A percentile compares a stretch with the other conserved stretches of the same genome.
phyloP scores from a whole-genome alignment of 2,888 invertebrate genomes.

The Aspidiotus rigidus region DNA sequence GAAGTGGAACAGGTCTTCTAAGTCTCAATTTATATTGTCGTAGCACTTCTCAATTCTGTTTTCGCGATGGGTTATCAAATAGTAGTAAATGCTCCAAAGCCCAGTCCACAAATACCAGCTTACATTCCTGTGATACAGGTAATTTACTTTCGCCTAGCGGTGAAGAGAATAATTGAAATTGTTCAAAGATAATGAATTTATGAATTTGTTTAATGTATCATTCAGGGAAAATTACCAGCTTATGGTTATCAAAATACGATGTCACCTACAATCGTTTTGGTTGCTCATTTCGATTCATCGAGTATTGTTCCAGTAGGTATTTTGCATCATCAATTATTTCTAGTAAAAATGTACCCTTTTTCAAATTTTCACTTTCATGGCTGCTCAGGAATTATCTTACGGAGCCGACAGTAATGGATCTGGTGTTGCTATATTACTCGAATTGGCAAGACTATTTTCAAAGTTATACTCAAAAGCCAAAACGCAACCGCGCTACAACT shows the following conservation, averaged over 20 bases:
- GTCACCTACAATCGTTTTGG: slow-evolving; percentile 77
- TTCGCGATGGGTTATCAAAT: slow-evolving; percentile 92
- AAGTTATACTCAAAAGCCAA: slow-evolving; percentile 67
- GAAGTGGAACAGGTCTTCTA: not conserved
- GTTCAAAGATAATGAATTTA: too few species aligned
- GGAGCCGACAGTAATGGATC: slow-evolving; percentile 92
- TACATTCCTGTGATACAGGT: slow-evolving; percentile 67
- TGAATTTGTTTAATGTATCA: slow-evolving; percentile 14
- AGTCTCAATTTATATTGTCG: slow-evolving; percentile 15
- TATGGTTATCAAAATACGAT: slow-evolving; percentile 52
- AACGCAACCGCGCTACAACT: slow-evolving; percentile 63
- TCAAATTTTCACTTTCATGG: not conserved
- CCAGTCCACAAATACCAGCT: slow-evolving; percentile 62
- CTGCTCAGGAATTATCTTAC: slow-evolving; percentile 63
- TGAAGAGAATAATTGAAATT: not conserved
- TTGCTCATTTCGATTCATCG: slow-evolving; percentile 87
- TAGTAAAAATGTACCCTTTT: not conserved
- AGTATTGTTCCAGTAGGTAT: slow-evolving; percentile 77
- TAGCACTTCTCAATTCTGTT: slow-evolving; percentile 73
- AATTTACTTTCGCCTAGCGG: slow-evolving; percentile 10
- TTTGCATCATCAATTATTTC: slow-evolving; percentile 3
- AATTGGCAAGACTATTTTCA: slow-evolving; percentile 79
- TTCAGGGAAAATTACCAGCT: slow-evolving; percentile 69
- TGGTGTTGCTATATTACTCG: slow-evolving; percentile 76
- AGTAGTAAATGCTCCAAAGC: slow-evolving; percentile 66